A percentile compares a stretch with the other conserved stretches of the same genome.
phyloP scores from a whole-genome alignment of 2,113 vertebrate species.

The Perca flavescens region DNA sequence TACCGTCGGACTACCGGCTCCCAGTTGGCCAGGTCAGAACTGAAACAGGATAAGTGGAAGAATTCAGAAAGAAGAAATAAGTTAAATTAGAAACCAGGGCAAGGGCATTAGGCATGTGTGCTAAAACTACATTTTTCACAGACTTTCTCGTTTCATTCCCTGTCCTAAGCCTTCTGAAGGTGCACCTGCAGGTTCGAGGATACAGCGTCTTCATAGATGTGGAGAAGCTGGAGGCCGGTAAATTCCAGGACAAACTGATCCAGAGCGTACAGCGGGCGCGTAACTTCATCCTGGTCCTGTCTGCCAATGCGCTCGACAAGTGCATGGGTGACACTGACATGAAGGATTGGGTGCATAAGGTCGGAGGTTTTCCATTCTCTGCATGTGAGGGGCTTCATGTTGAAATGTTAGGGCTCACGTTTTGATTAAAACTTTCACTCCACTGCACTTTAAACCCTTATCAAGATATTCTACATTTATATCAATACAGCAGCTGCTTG shows the following conservation, averaged over 20 bases:
- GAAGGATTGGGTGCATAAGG: conserved; percentile 99
- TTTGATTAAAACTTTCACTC: neutral
- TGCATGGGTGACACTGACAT: conserved; percentile 92
- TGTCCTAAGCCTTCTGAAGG: conserved; percentile 91
- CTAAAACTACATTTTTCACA: neutral
- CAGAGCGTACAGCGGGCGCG: conserved; percentile 91
- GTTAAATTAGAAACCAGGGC: neutral
- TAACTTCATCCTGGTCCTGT: conserved; percentile 96
- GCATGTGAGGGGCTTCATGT: neutral
- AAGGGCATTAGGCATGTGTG: neutral
- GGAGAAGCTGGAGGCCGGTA: conserved; percentile 97
- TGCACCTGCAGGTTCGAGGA: conserved; percentile 94
- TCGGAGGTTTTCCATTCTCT: conserved; percentile 52
- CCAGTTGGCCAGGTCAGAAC: conserved; percentile 94
- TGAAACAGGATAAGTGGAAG: neutral
- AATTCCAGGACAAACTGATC: conserved; percentile 95
- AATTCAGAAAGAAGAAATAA: neutral
- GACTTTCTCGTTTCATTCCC: neutral
- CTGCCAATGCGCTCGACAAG: conserved; percentile 90
- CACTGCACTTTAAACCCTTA: neutral
- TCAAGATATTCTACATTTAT: neutral
- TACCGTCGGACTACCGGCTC: conserved; percentile 94
- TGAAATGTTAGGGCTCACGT: neutral
- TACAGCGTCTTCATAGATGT: conserved; percentile 98
- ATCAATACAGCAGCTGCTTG: neutral